A percentile compares a stretch with the other conserved stretches of the same genome.
Evolutionary conservation across 2,888 invertebrate species (phyloP).

Genomic region (Sesia bembeciformis): DNA sequence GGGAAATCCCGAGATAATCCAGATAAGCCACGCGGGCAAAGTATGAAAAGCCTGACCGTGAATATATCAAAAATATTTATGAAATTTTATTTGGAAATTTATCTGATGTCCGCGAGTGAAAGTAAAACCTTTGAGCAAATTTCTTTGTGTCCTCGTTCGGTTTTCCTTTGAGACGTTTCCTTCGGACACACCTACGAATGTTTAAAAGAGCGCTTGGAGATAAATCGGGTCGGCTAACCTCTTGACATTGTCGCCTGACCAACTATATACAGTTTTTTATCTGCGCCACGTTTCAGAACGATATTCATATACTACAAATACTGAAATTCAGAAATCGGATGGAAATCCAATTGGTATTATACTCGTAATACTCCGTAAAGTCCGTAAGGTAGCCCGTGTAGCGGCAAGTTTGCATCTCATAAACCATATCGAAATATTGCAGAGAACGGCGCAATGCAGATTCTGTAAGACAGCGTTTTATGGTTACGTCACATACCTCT

Average conservation of each 20-base stretch:
- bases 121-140: constrained; percentile 25
- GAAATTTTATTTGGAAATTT: constrained; percentile 54
- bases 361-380: constrained; percentile 3
- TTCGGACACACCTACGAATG: constrained; percentile 18
- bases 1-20: constrained; percentile 62
- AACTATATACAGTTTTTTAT: too few relatives aligned
- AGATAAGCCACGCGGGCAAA: constrained; percentile 66
- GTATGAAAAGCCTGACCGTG: constrained; percentile 66
- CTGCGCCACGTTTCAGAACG: too few relatives aligned
- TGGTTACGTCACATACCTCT: neutral
- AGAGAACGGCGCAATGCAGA: constrained; percentile 15
- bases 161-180: constrained; percentile 17
- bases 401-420: neutral
- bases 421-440: constrained; percentile 9
- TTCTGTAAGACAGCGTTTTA: neutral
- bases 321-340: too few relatives aligned
- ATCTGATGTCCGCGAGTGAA: constrained; percentile 34
- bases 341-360: too few relatives aligned
- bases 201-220: constrained; percentile 18
- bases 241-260: neutral
- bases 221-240: constrained; percentile 8
- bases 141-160: constrained; percentile 25
- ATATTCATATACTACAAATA: too few relatives aligned
- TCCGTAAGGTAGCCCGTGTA: neutral
- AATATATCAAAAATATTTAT: constrained; percentile 68